A percentile compares a stretch with the other conserved stretches of the same genome.
Evolutionary conservation across 2,888 invertebrate genomes (phyloP).

Genomic region (Acanthacorydalis orientalis): DNA sequence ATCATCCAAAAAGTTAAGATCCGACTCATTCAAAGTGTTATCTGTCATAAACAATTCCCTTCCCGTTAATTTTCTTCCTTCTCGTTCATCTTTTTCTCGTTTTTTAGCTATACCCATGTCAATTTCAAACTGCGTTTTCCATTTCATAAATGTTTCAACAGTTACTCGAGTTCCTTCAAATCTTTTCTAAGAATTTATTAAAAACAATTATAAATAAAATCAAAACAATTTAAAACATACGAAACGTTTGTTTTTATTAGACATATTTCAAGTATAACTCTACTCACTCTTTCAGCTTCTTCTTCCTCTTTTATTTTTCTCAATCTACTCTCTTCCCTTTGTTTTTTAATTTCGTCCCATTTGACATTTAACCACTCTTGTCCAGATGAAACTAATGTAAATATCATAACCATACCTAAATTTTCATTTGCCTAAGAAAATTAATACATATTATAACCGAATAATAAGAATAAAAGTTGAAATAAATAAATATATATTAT

Average conservation of each 20-base stretch:
- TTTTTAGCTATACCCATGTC: conserved; percentile 66
- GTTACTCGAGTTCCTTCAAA: conserved; percentile 93
- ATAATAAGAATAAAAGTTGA: neutral
- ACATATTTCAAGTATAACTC: neutral
- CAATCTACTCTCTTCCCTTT: conserved; percentile 50
- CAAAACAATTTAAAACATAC: neutral
- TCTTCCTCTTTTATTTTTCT: conserved; percentile 57
- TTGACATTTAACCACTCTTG: conserved; percentile 83
- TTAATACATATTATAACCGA: neutral
- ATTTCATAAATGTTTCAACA: conserved; percentile 85
- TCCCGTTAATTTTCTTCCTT: conserved; percentile 76
- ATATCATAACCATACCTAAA: conserved; percentile 95
- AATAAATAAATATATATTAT: neutral
- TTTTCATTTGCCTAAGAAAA: conserved; percentile 61
- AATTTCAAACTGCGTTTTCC: conserved; percentile 86
- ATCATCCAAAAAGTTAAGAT: conserved; percentile 87
- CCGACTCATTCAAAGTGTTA: conserved; percentile 86
- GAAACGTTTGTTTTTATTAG: too few relatives aligned
- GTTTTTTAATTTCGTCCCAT: conserved; percentile 62
- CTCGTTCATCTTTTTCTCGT: conserved; percentile 50
- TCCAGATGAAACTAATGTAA: conserved; percentile 81
- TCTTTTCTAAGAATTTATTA: conserved; percentile 44
- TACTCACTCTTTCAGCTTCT: conserved; percentile 66
- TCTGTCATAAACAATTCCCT: conserved; percentile 87
- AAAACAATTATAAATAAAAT: neutral